Conservation (phyloP, 2,113 vertebrate species). For the Alectura lathami region DNA sequence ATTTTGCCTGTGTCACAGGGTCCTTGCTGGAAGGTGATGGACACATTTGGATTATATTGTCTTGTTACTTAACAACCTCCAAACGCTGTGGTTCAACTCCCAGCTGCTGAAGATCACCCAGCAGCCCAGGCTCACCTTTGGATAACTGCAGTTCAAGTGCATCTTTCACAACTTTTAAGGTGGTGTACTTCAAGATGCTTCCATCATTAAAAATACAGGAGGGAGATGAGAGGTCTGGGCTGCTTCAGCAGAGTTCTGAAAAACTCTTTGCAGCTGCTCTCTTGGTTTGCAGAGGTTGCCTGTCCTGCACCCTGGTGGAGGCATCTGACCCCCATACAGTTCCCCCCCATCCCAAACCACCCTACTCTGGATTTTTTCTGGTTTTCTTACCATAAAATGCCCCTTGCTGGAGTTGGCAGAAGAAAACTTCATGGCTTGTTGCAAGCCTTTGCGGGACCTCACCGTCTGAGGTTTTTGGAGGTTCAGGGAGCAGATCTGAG, state of each 20-base stretch:
- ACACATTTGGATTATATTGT: slow-evolving; percentile 17
- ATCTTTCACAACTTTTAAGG: background rate
- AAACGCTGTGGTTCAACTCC: background rate
- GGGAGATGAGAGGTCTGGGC: background rate
- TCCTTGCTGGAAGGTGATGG: slow-evolving; percentile 22
- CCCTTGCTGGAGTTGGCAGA: background rate
- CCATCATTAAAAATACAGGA: background rate
- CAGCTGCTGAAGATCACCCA: background rate
- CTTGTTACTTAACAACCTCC: slow-evolving; percentile 21
- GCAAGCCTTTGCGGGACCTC: background rate
- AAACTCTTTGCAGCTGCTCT: background rate
- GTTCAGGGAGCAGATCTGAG: background rate
- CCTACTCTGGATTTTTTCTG: background rate
- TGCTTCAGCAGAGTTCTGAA: background rate
- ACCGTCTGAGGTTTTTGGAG: background rate
- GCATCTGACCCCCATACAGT: background rate
- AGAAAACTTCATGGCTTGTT: background rate
- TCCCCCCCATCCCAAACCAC: background rate
- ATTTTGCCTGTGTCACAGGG: slow-evolving; percentile 40
- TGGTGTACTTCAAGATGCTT: background rate
- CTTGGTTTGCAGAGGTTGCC: background rate
- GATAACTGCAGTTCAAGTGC: background rate
- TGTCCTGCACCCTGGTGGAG: fast-evolving
- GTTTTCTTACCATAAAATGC: background rate
- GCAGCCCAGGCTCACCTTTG: fast-evolving